phyloP scores from a whole-genome alignment of 2,113 vertebrate species.

The Dendrocopos noguchii region DNA sequence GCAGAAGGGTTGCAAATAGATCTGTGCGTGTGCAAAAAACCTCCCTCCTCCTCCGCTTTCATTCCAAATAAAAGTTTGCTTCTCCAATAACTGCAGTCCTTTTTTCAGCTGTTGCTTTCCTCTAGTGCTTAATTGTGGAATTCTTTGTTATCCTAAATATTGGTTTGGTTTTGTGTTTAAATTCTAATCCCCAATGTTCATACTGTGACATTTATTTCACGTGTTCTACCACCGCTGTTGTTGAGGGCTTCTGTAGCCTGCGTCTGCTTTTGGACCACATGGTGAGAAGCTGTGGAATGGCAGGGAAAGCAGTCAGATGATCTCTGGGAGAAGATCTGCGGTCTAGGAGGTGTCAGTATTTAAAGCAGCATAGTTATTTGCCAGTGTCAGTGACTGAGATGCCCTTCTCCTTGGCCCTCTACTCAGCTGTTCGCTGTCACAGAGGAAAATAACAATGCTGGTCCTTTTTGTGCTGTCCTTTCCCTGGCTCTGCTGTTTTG shows the following conservation, averaged over 20 bases:
- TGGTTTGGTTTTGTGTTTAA: background rate
- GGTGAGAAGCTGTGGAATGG: background rate
- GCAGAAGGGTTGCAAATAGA: background rate
- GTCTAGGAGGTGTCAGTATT: too few species aligned
- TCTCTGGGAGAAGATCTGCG: background rate
- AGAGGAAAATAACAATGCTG: background rate
- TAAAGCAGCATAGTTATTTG: background rate
- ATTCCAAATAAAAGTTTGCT: background rate
- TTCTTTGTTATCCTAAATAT: background rate
- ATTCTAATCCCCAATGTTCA: background rate
- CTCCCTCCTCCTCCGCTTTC: background rate
- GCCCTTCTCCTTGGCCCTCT: background rate
- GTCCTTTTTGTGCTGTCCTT: background rate
- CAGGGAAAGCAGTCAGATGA: background rate
- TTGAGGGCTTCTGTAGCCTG: background rate
- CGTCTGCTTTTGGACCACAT: background rate
- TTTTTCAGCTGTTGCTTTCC: background rate
- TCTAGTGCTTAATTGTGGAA: background rate
- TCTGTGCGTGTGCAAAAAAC: background rate
- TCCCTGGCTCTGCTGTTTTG: background rate
- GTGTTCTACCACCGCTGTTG: background rate
- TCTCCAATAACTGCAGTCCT: background rate
- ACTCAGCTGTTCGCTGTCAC: background rate
- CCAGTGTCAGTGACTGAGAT: rapidly evolving
- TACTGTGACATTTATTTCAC: background rate